Evolutionary conservation across 37 sponge, comb jelly and placozoan species (phyloP), one percentile per base, ranked within the genome.

Genomic region (Beroe forskalii): DNA sequence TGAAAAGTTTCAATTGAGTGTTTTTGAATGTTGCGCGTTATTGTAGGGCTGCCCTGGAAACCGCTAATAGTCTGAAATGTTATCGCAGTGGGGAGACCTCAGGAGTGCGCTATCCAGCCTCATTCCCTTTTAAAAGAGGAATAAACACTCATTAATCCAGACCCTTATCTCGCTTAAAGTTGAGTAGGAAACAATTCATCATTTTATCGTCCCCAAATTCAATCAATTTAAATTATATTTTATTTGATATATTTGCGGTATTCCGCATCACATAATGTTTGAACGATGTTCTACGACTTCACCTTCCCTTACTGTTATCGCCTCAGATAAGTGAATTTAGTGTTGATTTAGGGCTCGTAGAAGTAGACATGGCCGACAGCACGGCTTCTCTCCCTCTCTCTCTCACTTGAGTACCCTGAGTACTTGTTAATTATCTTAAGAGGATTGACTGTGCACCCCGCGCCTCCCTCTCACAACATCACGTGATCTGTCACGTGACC

Each of bases 361-460:
- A 2, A 48, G 55, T 17, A 69, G 72, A 69, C 72, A 69, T n/a
- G n/a, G n/a, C n/a, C n/a, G n/a, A 69, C 32, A 33, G 39, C 72
- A 35, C 38, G 72, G 72, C 72, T 69, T 69, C 72, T 27, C 55
- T 12, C 55, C 12, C 12, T 48, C 55, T 48, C 55, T 35, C 33
- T 17, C 72, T n/a, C n/a, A n/a, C n/a, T n/a, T 69, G 72, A 69
- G 72, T 69, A 69, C 32, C 72, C 72, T 69, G 72, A 69, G 72
- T 69, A 69, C 33, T 32, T 69, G 72, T 69, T 69, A 69, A 69
- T 69, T 69, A 69, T 69, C 72, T 36, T 32, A 69, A n/a, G n/a
- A n/a, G n/a, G n/a, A n/a, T n/a, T n/a, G n/a, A n/a, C n/a, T n/a
- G n/a, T n/a, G n/a, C n/a, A n/a, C n/a, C n/a, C n/a, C n/a, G n/a